phyloP scores from a whole-genome alignment of 2,113 vertebrate species.

The Leiothrix lutea region DNA sequence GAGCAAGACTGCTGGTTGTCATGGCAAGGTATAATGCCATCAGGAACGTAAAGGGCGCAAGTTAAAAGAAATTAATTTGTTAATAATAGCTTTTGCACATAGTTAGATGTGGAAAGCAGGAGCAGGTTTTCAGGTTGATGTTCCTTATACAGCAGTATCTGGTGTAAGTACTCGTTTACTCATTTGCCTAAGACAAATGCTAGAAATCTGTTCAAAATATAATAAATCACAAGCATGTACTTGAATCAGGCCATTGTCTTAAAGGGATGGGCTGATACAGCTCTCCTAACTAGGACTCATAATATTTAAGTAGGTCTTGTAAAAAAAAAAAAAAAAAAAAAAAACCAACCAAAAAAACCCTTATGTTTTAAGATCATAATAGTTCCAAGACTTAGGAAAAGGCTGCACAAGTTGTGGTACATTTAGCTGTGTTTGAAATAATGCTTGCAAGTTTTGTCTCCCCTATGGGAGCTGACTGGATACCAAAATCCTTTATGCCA shows the following conservation, averaged over 20 bases:
- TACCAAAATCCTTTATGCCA: not conserved
- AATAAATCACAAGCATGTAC: not conserved
- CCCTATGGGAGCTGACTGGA: rapidly evolving
- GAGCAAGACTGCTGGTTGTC: not conserved
- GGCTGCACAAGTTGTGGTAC: not conserved
- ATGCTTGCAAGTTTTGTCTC: not conserved
- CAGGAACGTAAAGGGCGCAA: not conserved
- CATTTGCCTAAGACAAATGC: not conserved
- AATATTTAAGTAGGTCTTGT: not conserved
- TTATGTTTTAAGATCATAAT: not conserved
- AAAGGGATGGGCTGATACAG: not conserved
- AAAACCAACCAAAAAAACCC: not conserved
- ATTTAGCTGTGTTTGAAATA: not conserved
- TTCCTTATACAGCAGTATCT: not conserved
- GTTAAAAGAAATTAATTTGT: not conserved
- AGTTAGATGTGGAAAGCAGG: not conserved
- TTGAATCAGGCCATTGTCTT: not conserved
- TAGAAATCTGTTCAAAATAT: not conserved
- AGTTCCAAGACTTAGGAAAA: not conserved
- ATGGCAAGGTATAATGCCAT: not conserved
- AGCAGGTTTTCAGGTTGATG: not conserved
- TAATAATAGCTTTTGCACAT: not conserved
- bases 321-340: too few species aligned
- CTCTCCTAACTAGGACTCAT: not conserved
- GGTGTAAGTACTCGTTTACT: not conserved